A percentile compares a stretch with the other conserved stretches of the same genome.
These are phyloP conservation scores for Tachuris rubrigastra DNA, from an alignment of 2,113 vertebrate species.

Conservation along the genomic window DNA sequence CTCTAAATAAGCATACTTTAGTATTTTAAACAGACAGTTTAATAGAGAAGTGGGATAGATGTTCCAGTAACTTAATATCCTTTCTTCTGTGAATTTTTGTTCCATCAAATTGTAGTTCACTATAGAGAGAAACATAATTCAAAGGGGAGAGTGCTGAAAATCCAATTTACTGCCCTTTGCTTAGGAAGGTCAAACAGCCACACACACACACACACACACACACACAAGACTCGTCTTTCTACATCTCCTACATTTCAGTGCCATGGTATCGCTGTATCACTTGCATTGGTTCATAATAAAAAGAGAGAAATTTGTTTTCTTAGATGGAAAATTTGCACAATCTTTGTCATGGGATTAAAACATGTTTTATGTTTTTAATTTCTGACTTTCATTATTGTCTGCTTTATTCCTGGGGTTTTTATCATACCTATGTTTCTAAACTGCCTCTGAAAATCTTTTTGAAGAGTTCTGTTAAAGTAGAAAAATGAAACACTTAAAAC, in stretches of 20 bases:
- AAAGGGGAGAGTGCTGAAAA: neutral
- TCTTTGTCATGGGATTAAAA: neutral
- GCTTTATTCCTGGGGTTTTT: neutral
- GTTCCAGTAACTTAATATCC: neutral
- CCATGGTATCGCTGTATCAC: neutral
- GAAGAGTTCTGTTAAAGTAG: neutral
- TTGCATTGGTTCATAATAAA: neutral
- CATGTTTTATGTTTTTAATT: neutral
- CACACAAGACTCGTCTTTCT: neutral
- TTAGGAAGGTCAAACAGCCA: neutral
- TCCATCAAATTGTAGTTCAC: neutral
- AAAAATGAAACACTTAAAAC: neutral
- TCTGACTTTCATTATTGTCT: constrained; percentile 46
- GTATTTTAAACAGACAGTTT: neutral
- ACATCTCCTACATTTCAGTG: neutral
- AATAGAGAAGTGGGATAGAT: neutral
- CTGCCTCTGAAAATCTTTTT: neutral
- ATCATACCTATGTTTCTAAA: neutral
- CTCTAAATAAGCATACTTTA: neutral
- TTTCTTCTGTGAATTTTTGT: neutral
- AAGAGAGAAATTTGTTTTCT: neutral
- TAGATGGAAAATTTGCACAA: neutral
- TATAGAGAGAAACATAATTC: neutral
- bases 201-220: no score
- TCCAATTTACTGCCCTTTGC: neutral